These are phyloP conservation scores for Chelonoidis abingdonii DNA, from an alignment of 2,113 vertebrate species.

Conservation along the genomic window DNA sequence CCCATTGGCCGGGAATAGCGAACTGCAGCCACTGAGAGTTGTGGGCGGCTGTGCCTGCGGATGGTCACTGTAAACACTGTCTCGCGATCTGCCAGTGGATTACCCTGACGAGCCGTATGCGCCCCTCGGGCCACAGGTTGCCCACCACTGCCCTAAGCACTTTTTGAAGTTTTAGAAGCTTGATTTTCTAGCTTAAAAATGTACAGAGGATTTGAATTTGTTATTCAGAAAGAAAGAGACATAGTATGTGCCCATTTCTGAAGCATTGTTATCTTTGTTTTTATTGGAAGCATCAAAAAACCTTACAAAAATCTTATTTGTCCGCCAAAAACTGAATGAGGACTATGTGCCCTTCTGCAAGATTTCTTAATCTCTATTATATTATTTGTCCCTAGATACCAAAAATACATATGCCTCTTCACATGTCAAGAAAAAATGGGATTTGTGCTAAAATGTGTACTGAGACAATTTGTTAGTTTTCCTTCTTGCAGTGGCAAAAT, in stretches of 20 bases:
- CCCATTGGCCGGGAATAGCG: too few species aligned
- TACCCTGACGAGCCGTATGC: too few species aligned
- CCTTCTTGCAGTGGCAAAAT: background rate
- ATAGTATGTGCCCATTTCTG: background rate
- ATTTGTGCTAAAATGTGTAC: background rate
- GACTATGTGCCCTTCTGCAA: too few species aligned
- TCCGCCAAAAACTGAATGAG: too few species aligned
- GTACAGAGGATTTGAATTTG: background rate
- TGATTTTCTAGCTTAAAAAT: background rate
- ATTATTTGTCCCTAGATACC: background rate
- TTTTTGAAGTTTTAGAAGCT: background rate
- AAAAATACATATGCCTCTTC: background rate
- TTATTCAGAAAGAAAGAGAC: background rate
- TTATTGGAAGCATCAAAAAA: background rate
- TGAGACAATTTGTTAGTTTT: background rate
- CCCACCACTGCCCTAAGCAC: background rate
- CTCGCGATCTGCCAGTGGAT: too few species aligned
- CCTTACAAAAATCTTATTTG: too few species aligned
- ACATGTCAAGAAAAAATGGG: background rate
- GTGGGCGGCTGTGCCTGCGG: too few species aligned
- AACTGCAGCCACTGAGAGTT: too few species aligned
- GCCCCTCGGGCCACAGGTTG: too few species aligned
- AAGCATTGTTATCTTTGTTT: background rate
- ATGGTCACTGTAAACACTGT: too few species aligned
- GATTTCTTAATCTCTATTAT: accelerated